phyloP scores from a whole-genome alignment of 2,797 vertebrate genomes.

The Urocyon cinereoargenteus region DNA sequence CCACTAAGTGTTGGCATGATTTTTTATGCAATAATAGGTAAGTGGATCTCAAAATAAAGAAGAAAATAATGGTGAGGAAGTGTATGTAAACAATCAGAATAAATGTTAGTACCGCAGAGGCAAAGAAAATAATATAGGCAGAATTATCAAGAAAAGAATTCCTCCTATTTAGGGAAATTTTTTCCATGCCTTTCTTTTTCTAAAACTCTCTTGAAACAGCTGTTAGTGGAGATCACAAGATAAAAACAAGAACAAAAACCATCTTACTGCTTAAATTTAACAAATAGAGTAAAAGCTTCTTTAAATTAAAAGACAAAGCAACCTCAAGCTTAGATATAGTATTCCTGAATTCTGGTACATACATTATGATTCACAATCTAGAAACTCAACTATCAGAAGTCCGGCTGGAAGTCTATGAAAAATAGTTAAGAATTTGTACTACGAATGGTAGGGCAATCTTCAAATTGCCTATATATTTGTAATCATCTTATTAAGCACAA shows the following conservation, averaged over 20 bases:
- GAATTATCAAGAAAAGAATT: background rate
- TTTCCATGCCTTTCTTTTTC: background rate
- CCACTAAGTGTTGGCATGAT: background rate
- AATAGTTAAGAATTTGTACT: background rate
- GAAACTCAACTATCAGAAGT: background rate
- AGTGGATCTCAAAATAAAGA: background rate
- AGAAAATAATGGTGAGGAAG: background rate
- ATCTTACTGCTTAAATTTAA: background rate
- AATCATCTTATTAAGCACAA: background rate
- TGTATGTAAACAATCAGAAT: background rate
- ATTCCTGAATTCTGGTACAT: background rate
- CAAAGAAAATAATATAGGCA: background rate
- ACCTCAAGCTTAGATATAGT: background rate
- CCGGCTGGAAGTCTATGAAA: background rate
- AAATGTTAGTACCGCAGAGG: background rate
- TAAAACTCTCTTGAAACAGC: background rate
- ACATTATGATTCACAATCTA: background rate
- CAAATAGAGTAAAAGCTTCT: background rate
- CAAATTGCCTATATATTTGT: background rate
- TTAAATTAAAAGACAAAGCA: background rate
- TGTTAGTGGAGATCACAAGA: background rate
- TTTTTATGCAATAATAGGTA: background rate
- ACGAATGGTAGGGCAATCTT: background rate
- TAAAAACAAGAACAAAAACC: background rate
- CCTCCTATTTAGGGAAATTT: background rate